phyloP scores from a whole-genome alignment of 2,888 invertebrate species.

The Parnassius smintheus region DNA sequence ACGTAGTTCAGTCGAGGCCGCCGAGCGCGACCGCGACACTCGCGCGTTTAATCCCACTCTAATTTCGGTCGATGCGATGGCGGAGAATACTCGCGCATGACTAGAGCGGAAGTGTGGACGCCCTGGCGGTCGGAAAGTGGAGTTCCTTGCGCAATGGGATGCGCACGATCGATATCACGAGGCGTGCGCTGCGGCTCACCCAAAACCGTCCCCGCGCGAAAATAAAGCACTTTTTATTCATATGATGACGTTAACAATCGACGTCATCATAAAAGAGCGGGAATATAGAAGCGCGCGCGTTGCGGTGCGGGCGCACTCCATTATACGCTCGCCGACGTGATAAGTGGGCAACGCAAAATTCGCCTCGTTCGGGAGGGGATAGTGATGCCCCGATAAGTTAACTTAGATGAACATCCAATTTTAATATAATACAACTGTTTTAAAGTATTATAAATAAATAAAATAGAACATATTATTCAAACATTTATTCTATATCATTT shows the following conservation, averaged over 20 bases:
- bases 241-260: constrained; percentile 57
- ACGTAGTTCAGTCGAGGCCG: constrained; percentile 47
- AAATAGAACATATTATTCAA: too few relatives aligned
- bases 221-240: constrained; percentile 54
- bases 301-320: constrained; percentile 35
- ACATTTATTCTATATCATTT: too few relatives aligned
- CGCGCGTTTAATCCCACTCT: constrained; percentile 60
- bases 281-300: constrained; percentile 32
- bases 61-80: constrained; percentile 62
- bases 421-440: too few relatives aligned
- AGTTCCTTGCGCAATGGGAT: constrained; percentile 42
- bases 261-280: constrained; percentile 52
- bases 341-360: background rate
- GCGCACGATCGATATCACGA: constrained; percentile 54
- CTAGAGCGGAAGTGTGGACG: constrained; percentile 52
- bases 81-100: constrained; percentile 62
- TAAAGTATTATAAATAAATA: too few relatives aligned
- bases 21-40: constrained; percentile 72
- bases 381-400: background rate
- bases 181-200: constrained; percentile 52
- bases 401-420: too few relatives aligned
- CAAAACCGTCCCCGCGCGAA: constrained; percentile 43
- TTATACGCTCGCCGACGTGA: background rate
- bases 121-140: constrained; percentile 43
- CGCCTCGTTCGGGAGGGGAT: background rate